Evolutionary conservation across 2,797 vertebrate species (phyloP).

Genomic region (Aplochiton taeniatus): DNA sequence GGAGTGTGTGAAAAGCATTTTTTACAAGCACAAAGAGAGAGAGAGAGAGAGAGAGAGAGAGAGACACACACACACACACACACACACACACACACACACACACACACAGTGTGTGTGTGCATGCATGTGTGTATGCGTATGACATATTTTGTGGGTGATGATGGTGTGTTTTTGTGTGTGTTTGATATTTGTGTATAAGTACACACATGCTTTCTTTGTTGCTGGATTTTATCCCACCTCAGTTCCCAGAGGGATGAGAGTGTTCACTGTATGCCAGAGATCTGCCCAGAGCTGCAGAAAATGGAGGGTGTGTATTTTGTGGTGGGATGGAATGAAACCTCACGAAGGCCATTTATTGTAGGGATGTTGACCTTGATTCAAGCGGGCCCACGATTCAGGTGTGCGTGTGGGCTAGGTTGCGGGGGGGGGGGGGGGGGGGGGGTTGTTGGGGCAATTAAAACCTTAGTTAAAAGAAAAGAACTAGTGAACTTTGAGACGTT

Average conservation of each 20-base stretch:
- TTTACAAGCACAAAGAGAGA: no score
- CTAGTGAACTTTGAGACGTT: neutral
- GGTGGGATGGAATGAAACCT: neutral
- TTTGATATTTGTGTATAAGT: no score
- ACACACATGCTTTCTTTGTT: neutral
- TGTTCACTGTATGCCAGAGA: conserved; percentile 39
- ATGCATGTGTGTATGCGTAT: conserved; percentile 3
- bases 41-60: no score
- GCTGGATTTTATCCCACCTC: conserved; percentile 53
- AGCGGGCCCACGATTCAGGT: conserved; percentile 13
- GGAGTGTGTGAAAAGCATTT: no score
- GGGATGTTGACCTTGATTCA: conserved; percentile 40
- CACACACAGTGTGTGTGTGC: neutral
- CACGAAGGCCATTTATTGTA: conserved; percentile 3
- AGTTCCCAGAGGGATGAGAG: conserved; percentile 20
- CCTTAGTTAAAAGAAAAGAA: neutral
- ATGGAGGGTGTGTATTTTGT: conserved; percentile 21
- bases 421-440: neutral
- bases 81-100: no score
- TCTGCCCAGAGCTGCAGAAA: conserved; percentile 34
- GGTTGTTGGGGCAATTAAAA: neutral
- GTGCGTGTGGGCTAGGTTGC: neutral
- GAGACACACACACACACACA: no score
- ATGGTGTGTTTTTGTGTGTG: conserved; percentile 1
- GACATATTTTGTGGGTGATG: neutral